These are phyloP conservation scores for Melikaiella ostensackeni DNA, from an alignment of 2,888 invertebrate species.

Conservation along the genomic window DNA sequence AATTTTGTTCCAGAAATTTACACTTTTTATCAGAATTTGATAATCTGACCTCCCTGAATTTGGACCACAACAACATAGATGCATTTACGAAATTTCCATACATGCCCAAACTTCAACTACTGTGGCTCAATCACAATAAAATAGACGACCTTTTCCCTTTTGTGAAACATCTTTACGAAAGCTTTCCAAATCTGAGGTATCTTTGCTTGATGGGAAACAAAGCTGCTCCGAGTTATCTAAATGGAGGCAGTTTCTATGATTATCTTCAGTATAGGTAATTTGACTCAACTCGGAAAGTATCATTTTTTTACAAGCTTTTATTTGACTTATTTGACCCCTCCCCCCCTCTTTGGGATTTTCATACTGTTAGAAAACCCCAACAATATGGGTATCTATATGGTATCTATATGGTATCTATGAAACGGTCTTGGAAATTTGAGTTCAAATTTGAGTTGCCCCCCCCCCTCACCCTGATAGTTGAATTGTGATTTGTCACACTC, in stretches of 20 bases:
- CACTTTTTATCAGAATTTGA: slow-evolving; percentile 86
- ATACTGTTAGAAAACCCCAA: no score
- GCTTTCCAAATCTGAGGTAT: slow-evolving; percentile 86
- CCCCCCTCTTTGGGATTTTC: no score
- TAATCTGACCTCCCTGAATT: slow-evolving; percentile 86
- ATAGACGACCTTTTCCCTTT: slow-evolving; percentile 84
- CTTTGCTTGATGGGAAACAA: slow-evolving; percentile 92
- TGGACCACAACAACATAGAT: slow-evolving; percentile 88
- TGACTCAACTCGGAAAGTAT: not conserved
- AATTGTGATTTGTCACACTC: no score
- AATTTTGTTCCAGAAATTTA: slow-evolving; percentile 81
- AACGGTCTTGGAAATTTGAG: no score
- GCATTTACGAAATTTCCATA: slow-evolving; percentile 85
- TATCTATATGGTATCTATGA: no score
- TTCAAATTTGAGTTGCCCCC: no score
- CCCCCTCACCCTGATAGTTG: no score
- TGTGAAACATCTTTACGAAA: slow-evolving; percentile 83
- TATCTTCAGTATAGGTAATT: slow-evolving; percentile 86
- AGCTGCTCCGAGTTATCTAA: slow-evolving; percentile 87
- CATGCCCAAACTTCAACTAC: slow-evolving; percentile 84
- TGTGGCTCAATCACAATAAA: slow-evolving; percentile 84
- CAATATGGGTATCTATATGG: no score
- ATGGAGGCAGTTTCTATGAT: slow-evolving; percentile 87
- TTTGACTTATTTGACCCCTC: no score
- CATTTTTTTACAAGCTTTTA: not conserved